Percentiles rank a stretch among this genome's conserved stretches.
Evolutionary conservation across 2,888 invertebrate species (phyloP).

Genomic region (Orthonychiurus folsomi): DNA sequence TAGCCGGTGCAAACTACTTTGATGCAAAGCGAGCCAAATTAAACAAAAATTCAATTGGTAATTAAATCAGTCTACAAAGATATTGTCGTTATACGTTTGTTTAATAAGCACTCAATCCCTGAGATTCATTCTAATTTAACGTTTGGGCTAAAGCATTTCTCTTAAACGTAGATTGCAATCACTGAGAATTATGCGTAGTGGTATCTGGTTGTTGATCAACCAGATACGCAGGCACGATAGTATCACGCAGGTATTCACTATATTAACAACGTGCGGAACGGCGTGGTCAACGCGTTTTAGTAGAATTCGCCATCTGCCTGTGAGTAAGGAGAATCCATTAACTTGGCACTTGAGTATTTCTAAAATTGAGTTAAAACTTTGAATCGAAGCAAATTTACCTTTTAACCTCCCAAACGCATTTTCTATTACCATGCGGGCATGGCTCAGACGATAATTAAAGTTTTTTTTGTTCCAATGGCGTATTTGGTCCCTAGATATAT

Average conservation of each 20-base stretch:
- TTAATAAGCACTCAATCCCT: too few species aligned
- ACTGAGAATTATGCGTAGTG: not conserved
- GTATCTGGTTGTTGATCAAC: not conserved
- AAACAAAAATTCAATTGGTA: not conserved
- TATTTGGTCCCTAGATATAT: not conserved
- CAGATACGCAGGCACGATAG: not conserved
- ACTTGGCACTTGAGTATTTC: not conserved
- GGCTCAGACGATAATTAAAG: slow-evolving; percentile 8
- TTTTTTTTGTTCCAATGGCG: slow-evolving; percentile 2
- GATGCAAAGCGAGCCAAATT: not conserved
- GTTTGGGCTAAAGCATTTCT: not conserved
- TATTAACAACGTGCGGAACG: not conserved
- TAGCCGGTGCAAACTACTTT: not conserved
- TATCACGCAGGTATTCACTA: slow-evolving; percentile 3
- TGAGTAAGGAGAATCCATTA: not conserved
- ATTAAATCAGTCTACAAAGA: not conserved
- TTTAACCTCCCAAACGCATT: slow-evolving; percentile 5
- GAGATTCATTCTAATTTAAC: not conserved
- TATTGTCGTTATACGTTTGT: too few species aligned
- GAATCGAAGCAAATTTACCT: not conserved
- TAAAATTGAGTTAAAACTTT: too few species aligned
- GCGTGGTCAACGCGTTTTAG: slow-evolving; percentile 5
- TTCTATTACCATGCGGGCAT: slow-evolving; percentile 8
- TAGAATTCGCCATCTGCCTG: slow-evolving; percentile 9
- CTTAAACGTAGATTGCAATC: not conserved